These are phyloP conservation scores for Pseudopleuronectes americanus DNA, from an alignment of 2,797 vertebrate genomes.

Conservation along the genomic window DNA sequence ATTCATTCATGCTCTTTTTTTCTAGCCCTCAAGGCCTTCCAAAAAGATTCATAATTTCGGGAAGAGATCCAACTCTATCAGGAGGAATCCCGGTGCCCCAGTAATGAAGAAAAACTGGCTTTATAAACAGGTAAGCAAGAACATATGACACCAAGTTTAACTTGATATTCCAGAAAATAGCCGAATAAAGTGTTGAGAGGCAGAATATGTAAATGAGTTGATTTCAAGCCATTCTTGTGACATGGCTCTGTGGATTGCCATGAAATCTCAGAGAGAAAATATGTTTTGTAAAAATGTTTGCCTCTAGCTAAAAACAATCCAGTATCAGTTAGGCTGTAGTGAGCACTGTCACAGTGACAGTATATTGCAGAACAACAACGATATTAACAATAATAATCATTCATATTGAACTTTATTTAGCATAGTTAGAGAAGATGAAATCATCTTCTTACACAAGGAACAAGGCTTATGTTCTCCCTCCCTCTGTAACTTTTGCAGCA, in stretches of 20 bases:
- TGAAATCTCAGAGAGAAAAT: no score
- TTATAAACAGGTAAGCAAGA: constrained; percentile 93
- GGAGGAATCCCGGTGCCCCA: constrained; percentile 93
- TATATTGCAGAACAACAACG: no score
- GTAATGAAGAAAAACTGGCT: constrained; percentile 95
- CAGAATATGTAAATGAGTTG: background rate
- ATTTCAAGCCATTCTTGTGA: background rate
- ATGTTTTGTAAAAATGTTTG: no score
- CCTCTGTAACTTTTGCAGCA: constrained; percentile 8
- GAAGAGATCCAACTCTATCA: constrained; percentile 98
- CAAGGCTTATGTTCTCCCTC: background rate
- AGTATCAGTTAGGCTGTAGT: no score
- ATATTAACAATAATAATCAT: no score
- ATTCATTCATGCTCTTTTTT: constrained; percentile 44
- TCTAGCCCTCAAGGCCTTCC: constrained; percentile 92
- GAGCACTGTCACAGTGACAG: no score
- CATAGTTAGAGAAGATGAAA: no score
- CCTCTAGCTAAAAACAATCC: no score
- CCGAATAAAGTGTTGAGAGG: background rate
- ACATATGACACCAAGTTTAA: background rate
- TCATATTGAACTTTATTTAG: no score
- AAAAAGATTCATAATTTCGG: constrained; percentile 99
- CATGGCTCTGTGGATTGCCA: no score
- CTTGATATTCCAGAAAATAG: background rate
- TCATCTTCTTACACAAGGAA: background rate